Conservation (phyloP, 2,888 invertebrate species). For the Hermaeophaga mercurialis region DNA sequence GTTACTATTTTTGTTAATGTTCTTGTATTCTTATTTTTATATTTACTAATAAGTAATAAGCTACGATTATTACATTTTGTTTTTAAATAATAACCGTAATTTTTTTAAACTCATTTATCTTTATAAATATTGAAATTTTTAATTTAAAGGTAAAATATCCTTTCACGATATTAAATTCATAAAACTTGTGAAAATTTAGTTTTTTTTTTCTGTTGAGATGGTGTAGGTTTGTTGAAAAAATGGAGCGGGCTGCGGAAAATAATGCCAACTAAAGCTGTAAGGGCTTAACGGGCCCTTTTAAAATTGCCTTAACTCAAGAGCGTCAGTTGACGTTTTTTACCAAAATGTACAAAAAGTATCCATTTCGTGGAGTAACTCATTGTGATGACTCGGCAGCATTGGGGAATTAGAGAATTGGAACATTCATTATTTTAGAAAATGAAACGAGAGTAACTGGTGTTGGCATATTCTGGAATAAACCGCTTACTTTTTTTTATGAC, state of each 20-base stretch:
- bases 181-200: slow-evolving; percentile 1
- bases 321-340: background rate
- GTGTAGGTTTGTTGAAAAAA: slow-evolving; percentile 5
- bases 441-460: too few species aligned
- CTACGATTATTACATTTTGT: too few species aligned
- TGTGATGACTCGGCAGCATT: background rate
- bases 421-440: too few species aligned
- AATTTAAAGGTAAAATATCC: too few species aligned
- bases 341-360: background rate
- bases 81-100: background rate
- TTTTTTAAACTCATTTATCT: too few species aligned
- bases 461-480: too few species aligned
- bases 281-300: background rate
- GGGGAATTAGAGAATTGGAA: too few species aligned
- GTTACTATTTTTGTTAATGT: too few species aligned
- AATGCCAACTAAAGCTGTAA: slow-evolving; percentile 2
- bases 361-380: slow-evolving; percentile 4
- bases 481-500: too few species aligned
- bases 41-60: too few species aligned
- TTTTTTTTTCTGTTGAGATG: background rate
- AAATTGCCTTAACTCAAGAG: background rate
- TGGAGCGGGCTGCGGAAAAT: slow-evolving; percentile 1
- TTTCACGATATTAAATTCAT: background rate
- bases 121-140: too few species aligned
- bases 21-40: too few species aligned